phyloP scores from a whole-genome alignment of 2,113 vertebrate species.

The Glareola pratincola region DNA sequence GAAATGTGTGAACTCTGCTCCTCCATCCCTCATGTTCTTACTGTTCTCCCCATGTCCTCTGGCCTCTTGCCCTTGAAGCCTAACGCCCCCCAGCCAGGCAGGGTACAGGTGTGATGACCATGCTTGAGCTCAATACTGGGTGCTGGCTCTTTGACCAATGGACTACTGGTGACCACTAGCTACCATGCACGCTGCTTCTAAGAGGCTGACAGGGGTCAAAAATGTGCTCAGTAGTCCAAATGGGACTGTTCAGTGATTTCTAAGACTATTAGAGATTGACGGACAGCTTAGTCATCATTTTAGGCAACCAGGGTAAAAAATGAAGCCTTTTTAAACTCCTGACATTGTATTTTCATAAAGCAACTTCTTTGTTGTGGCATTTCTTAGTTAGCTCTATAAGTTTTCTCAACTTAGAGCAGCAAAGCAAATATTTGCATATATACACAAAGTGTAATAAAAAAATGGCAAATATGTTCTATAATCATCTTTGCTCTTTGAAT shows the following conservation, averaged over 20 bases:
- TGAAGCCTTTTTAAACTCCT: background rate
- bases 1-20: background rate
- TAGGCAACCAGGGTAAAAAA: background rate
- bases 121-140: background rate
- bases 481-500: background rate
- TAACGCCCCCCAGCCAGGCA: background rate
- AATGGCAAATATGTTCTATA: background rate
- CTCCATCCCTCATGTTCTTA: background rate
- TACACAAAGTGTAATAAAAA: background rate
- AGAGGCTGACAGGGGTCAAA: background rate
- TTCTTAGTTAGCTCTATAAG: background rate
- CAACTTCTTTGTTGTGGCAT: background rate
- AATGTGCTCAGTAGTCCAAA: background rate
- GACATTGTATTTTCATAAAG: background rate
- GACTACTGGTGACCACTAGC: background rate
- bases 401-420: background rate
- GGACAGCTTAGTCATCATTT: background rate
- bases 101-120: background rate
- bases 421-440: background rate
- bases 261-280: background rate
- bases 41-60: background rate
- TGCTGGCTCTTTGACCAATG: background rate
- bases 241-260: background rate
- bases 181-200: background rate
- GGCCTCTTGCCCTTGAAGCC: background rate